A percentile compares a stretch with the other conserved stretches of the same genome.
phyloP scores from a whole-genome alignment of 2,888 invertebrate species.

The Tetropium fuscum region DNA sequence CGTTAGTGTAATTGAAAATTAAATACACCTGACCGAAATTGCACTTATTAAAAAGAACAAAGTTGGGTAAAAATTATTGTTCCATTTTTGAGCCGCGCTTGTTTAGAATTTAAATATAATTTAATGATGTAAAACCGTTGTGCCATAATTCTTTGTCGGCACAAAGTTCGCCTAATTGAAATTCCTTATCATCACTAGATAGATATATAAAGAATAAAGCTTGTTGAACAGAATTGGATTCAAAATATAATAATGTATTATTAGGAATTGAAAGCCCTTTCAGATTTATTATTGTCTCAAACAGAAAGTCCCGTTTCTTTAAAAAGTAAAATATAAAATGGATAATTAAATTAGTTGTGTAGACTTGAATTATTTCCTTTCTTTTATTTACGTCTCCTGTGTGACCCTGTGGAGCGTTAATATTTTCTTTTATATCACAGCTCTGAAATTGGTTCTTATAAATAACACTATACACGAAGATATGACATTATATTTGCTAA shows the following conservation, averaged over 20 bases:
- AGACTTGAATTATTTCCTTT: constrained; percentile 9
- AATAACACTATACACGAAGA: too few relatives aligned
- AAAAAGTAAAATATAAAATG: constrained; percentile 10
- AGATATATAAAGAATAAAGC: constrained; percentile 27
- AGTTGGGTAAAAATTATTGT: constrained; percentile 11
- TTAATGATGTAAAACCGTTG: constrained; percentile 9
- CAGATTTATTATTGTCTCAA: constrained; percentile 24
- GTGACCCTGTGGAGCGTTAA: too few relatives aligned
- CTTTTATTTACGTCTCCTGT: background rate
- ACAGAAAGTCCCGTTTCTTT: constrained; percentile 2
- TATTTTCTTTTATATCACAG: too few relatives aligned
- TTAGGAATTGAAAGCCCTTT: constrained; percentile 21
- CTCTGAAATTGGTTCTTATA: too few relatives aligned
- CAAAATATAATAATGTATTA: constrained; percentile 26
- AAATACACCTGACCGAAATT: constrained; percentile 6
- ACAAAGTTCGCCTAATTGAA: constrained; percentile 24
- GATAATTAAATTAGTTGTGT: constrained; percentile 9
- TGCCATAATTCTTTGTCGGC: constrained; percentile 15
- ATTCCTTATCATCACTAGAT: constrained; percentile 25
- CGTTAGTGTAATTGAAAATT: background rate
- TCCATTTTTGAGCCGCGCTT: constrained; percentile 10
- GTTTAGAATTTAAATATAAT: constrained; percentile 27
- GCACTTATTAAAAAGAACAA: constrained; percentile 7
- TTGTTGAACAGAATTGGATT: constrained; percentile 18
- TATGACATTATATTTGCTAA: too few relatives aligned